phyloP scores from a whole-genome alignment of 2,888 invertebrate species.

The Latrodectus hesperus region DNA sequence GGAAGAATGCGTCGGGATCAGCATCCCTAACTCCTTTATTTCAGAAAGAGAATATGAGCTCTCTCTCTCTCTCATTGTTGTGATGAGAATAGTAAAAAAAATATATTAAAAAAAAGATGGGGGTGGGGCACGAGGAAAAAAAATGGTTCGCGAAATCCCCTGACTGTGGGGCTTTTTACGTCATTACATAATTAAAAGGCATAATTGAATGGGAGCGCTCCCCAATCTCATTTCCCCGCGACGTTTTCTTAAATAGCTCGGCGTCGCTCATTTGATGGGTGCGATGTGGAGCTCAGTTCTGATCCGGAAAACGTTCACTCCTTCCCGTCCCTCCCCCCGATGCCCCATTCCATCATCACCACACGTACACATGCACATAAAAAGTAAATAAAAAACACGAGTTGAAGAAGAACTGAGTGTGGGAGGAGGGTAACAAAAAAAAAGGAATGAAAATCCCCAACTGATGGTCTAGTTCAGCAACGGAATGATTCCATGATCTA shows the following conservation, averaged over 20 bases:
- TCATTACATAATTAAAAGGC: constrained; percentile 67
- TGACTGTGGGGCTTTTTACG: constrained; percentile 38
- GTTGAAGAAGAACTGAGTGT: neutral
- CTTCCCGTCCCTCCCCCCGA: constrained; percentile 8
- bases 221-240: constrained; percentile 35
- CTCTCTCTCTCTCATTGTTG: neutral
- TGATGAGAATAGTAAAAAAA: neutral
- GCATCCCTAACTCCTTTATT: too few species aligned
- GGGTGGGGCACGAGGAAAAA: neutral
- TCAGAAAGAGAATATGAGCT: neutral
- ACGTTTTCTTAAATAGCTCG: constrained; percentile 60
- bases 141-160: constrained; percentile 9
- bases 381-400: constrained; percentile 34
- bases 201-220: constrained; percentile 55
- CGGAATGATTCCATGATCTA: constrained; percentile 68
- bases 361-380: constrained; percentile 6
- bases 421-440: too few species aligned
- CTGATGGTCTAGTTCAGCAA: constrained; percentile 68
- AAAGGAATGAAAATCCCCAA: constrained; percentile 32
- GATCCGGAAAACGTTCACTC: constrained; percentile 34
- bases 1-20: too few species aligned
- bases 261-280: constrained; percentile 54
- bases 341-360: constrained; percentile 10
- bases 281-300: constrained; percentile 21
- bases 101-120: neutral